phyloP scores from a whole-genome alignment of 1,140 invertebrate genomes.

The Drosophila melanica region DNA sequence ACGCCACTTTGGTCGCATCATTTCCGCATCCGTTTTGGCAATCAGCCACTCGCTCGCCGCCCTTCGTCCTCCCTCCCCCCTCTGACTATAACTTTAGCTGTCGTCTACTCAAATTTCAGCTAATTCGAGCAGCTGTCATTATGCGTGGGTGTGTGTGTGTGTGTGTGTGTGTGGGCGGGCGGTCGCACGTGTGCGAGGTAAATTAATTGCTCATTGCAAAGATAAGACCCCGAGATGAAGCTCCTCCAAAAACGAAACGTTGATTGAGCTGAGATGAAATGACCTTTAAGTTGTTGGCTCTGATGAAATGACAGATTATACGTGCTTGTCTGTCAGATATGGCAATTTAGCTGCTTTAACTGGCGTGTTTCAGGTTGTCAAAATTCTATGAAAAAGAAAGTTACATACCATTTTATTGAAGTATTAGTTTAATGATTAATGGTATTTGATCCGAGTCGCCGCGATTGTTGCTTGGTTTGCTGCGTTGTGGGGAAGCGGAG shows the following conservation, averaged over 20 bases:
- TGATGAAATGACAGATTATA: not conserved
- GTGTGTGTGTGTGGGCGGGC: conserved; percentile 1
- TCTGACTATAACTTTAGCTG: conserved; percentile 52
- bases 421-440: no score
- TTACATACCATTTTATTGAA: no score
- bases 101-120: conserved; percentile 54
- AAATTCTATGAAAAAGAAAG: no score
- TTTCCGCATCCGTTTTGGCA: conserved; percentile 76
- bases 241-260: conserved; percentile 15
- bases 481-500: no score
- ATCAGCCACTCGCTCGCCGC: conserved; percentile 45
- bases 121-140: conserved; percentile 27
- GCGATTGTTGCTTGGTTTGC: no score
- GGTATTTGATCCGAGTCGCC: no score
- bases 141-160: not conserved
- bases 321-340: not conserved
- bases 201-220: conserved; percentile 60
- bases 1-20: conserved; percentile 53
- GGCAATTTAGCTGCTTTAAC: no score
- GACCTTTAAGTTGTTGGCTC: not conserved
- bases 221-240: conserved; percentile 29
- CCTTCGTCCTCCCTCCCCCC: not conserved
- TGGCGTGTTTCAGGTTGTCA: no score
- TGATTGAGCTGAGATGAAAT: conserved; percentile 10
- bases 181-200: conserved; percentile 33